phyloP scores from a whole-genome alignment of 53 echinoderm and acorn worm genomes.

The Temnopleurus reevesii region DNA sequence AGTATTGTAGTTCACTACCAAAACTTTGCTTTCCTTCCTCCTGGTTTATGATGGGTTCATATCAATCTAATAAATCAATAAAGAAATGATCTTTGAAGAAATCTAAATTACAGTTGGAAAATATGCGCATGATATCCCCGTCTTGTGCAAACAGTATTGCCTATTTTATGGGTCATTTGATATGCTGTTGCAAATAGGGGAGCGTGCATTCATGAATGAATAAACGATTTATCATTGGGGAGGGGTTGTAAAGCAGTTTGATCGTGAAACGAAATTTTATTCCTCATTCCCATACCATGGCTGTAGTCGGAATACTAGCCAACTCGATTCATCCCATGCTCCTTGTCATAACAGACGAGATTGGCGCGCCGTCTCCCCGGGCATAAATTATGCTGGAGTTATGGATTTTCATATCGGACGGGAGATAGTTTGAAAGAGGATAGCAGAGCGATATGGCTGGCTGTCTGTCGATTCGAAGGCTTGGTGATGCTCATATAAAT shows the following conservation, averaged over 20 bases:
- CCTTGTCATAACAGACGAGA: conserved; percentile 7
- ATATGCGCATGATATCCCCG: background rate
- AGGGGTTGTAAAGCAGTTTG: background rate
- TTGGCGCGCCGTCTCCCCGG: background rate
- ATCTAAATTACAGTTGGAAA: no score
- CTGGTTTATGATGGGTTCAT: no score
- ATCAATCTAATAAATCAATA: no score
- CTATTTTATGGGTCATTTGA: background rate
- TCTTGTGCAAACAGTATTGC: background rate
- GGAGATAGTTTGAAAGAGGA: background rate
- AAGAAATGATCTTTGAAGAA: no score
- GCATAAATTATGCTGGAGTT: conserved; percentile 46
- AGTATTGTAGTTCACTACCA: no score
- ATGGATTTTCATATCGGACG: conserved; percentile 34
- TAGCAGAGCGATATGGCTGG: background rate
- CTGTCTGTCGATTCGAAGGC: background rate
- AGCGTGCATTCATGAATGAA: background rate
- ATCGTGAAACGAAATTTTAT: conserved; percentile 18
- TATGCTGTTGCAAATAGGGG: background rate
- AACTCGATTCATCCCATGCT: background rate
- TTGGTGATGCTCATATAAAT: background rate
- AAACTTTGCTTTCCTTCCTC: no score
- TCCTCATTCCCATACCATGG: background rate
- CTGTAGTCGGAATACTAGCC: background rate
- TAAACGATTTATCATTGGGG: background rate